phyloP scores from a whole-genome alignment of 2,888 invertebrate genomes.

The Pocota personata region DNA sequence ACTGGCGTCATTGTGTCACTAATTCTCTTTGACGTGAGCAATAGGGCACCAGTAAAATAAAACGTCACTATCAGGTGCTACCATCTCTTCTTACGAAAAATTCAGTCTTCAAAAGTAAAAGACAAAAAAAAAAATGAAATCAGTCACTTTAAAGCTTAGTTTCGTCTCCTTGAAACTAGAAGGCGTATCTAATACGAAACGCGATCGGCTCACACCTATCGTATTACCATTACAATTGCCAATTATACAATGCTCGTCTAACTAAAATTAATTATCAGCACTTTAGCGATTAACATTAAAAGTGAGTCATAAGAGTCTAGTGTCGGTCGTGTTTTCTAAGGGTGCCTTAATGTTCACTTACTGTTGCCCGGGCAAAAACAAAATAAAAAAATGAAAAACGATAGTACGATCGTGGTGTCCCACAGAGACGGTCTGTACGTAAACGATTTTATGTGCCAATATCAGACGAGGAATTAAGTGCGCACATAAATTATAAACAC shows the following conservation, averaged over 20 bases:
- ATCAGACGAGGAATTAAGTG: conserved; percentile 12
- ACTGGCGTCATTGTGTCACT: too few relatives aligned
- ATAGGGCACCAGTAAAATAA: too few relatives aligned
- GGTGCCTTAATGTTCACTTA: background rate
- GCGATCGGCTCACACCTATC: conserved; percentile 28
- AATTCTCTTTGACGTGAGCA: too few relatives aligned
- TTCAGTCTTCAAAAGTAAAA: too few relatives aligned
- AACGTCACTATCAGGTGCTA: background rate
- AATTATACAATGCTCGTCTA: conserved; percentile 11
- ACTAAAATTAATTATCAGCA: conserved; percentile 28
- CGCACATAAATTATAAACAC: conserved; percentile 34
- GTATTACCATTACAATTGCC: conserved; percentile 38
- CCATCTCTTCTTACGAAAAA: background rate
- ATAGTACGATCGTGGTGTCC: background rate
- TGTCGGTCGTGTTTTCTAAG: conserved; percentile 8
- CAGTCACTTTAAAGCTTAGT: background rate
- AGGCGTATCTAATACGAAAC: background rate
- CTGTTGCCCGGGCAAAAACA: background rate
- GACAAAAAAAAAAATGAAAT: background rate
- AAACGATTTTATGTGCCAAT: conserved; percentile 22
- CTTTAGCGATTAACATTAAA: conserved; percentile 25
- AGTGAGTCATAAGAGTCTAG: conserved; percentile 24
- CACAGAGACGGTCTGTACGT: background rate
- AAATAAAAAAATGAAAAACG: background rate
- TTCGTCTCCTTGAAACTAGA: background rate